These are phyloP conservation scores for Hemicentrotus pulcherrimus DNA, from an alignment of 35 echinoderm and acorn worm genomes.

Conservation along the genomic window DNA sequence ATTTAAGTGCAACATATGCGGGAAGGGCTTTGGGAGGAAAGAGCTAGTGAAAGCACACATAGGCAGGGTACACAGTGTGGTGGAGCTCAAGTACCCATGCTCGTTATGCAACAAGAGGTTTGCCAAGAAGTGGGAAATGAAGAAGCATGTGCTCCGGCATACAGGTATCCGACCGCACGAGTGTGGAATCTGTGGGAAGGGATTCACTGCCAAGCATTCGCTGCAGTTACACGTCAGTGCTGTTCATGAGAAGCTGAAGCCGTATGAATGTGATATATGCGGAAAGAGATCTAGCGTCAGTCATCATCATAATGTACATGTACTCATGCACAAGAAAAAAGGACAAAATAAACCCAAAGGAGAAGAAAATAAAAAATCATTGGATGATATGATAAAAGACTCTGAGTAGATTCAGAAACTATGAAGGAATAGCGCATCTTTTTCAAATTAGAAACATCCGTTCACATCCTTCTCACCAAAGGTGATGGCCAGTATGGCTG, in stretches of 20 bases:
- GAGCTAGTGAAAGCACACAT: neutral
- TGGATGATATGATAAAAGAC: neutral
- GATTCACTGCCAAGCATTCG: constrained; percentile 24
- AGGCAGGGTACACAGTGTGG: neutral
- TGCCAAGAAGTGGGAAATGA: neutral
- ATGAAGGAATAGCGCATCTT: neutral
- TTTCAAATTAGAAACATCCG: too few species aligned
- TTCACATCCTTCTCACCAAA: too few species aligned
- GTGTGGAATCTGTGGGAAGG: constrained; percentile 16
- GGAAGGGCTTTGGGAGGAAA: neutral
- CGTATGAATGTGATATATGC: neutral
- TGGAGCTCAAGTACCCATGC: neutral
- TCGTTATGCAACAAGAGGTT: neutral
- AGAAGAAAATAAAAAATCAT: neutral
- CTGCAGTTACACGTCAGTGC: neutral
- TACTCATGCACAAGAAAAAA: neutral
- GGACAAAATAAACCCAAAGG: neutral
- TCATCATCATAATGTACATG: neutral
- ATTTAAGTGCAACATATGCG: neutral
- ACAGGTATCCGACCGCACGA: neutral
- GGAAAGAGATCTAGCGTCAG: neutral
- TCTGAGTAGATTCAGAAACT: neutral
- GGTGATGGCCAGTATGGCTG: too few species aligned
- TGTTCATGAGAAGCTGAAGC: neutral
- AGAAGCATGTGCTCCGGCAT: neutral